Conservation (phyloP, 2,113 vertebrate species). For the Pseudopodoces humilis region DNA sequence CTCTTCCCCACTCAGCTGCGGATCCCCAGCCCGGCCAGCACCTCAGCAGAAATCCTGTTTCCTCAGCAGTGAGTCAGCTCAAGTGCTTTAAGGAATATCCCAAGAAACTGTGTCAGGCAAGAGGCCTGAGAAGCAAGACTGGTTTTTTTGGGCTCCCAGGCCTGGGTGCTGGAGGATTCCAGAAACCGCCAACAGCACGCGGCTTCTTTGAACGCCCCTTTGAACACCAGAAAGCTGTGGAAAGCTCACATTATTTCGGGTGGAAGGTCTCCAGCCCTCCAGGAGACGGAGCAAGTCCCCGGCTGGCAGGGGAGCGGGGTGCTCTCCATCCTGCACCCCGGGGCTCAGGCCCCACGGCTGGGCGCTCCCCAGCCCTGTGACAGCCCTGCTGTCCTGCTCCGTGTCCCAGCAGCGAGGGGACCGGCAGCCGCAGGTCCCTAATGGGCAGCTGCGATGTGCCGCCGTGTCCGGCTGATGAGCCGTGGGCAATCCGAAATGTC, state of each 20-base stretch:
- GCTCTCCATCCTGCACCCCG: background rate
- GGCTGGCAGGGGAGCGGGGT: background rate
- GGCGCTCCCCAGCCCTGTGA: no score
- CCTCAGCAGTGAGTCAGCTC: background rate
- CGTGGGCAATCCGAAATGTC: conserved; percentile 77
- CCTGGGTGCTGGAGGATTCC: background rate
- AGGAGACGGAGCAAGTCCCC: background rate
- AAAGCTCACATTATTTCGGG: background rate
- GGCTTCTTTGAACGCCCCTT: background rate
- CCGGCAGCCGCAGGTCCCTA: conserved; percentile 49
- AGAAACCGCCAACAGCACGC: accelerated
- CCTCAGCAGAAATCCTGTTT: background rate
- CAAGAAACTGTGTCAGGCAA: background rate
- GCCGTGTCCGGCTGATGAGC: conserved; percentile 72
- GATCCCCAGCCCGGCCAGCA: background rate
- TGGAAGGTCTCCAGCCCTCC: background rate
- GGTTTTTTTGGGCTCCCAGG: background rate
- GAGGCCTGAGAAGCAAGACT: background rate
- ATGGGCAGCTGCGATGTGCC: conserved; percentile 68
- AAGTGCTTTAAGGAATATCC: background rate
- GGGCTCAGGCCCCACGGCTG: background rate
- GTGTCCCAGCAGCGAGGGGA: background rate
- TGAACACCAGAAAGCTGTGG: background rate
- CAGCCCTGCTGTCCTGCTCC: background rate
- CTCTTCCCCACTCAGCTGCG: background rate